Evolutionary conservation across 2,113 vertebrate species (phyloP).

Genomic region (Parotia lawesii): DNA sequence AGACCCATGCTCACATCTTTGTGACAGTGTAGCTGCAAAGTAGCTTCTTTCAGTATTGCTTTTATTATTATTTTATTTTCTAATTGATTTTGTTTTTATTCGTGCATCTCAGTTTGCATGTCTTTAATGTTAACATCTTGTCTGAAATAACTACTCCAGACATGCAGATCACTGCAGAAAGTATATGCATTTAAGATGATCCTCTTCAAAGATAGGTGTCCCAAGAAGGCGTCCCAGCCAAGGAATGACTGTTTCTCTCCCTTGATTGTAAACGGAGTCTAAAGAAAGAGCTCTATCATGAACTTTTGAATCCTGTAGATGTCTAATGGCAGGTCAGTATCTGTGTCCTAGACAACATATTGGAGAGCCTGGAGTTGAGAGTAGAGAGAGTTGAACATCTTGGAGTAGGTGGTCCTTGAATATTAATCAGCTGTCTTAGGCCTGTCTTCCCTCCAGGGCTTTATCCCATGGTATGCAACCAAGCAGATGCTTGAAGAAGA

Average conservation of each 20-base stretch:
- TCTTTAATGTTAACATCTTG: background rate
- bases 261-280: background rate
- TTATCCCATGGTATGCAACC: rapidly evolving
- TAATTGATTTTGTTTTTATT: background rate
- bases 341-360: background rate
- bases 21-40: background rate
- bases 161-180: background rate
- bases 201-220: background rate
- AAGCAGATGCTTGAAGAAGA: background rate
- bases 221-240: background rate
- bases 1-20: background rate
- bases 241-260: background rate
- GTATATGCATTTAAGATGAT: background rate
- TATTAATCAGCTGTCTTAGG: background rate
- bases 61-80: background rate
- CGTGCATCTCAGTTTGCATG: background rate
- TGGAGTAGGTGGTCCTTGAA: background rate
- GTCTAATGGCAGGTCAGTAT: background rate
- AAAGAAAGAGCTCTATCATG: background rate
- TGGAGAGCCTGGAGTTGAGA: background rate
- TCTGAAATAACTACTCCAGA: background rate
- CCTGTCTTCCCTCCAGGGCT: background rate
- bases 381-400: background rate
- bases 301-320: background rate
- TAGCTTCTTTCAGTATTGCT: background rate